Base-by-base conservation (phyloP, 2,888 invertebrate species). In the Clunio marinus region DNA sequence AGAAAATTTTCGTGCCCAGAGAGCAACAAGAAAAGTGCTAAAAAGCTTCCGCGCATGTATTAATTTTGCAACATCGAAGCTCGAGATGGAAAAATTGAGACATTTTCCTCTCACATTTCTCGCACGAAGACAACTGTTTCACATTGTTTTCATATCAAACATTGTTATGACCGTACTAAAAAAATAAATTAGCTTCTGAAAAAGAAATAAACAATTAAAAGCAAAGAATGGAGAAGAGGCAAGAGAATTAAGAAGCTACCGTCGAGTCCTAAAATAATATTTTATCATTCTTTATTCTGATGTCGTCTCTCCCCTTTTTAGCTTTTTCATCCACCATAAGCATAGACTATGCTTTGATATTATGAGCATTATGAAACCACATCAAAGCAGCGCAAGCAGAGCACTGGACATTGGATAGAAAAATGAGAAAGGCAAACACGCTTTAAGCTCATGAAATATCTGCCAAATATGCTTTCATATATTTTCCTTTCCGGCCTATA, bases 161-260 rank as follows among this genome's bases (percentile, higher is more conserved):
- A 57, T 10, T 15, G 27, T 57, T 57, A 57, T 15, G 57, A 27
- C 57, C 25, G 57, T 57, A 57, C 27, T 22, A 60, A 37, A 15
- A 63, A 46, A 63, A 63, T 63, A 63, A 63, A 63, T 63, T 63
- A 45, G 46, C 63, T 46, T 45, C n/a, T n/a, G 22, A 46, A 46
- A 58, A 45, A 63, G 17, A 35, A 25, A 63, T 63, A 63, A 41
- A 63, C 46, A 63, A 63, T 63, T 63, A 60, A 60, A 60, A 8
- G 22, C 60, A 35, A 60, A 27, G 27, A 45, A 27, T 22, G 4
- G 51, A 51, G 41, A 41, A 4, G 37, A 24, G 62, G 37, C 62
- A 41, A 17, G 24, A 59, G 15, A 35, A 25, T 25, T n/a, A 59
- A 10, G n/a, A n/a, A 7, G 45, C 45, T 7, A 45, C 3, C 45